A percentile compares a stretch with the other conserved stretches of the same genome.
Evolutionary conservation across 2,888 invertebrate species (phyloP).

Genomic region (Latheticus oryzae): DNA sequence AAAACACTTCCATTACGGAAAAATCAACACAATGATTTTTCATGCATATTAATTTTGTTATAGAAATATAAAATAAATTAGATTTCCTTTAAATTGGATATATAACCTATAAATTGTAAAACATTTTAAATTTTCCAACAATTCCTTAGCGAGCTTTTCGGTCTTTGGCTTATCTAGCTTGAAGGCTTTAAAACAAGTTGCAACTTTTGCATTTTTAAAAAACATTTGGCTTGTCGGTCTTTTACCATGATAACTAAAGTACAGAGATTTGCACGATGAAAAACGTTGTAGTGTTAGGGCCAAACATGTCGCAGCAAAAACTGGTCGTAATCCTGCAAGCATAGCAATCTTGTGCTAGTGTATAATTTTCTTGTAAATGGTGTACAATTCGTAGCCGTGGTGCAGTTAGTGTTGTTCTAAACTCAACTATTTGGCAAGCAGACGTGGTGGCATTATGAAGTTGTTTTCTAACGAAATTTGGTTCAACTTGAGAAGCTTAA

Average conservation of each 20-base stretch:
- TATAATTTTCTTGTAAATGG: constrained; percentile 49
- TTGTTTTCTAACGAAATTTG: constrained; percentile 43
- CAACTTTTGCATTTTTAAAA: no score
- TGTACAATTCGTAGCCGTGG: constrained; percentile 41
- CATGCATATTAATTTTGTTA: no score
- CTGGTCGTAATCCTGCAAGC: constrained; percentile 25
- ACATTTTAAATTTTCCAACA: no score
- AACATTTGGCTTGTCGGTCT: not conserved
- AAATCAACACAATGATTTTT: no score
- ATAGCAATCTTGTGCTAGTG: constrained; percentile 44
- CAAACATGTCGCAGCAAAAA: constrained; percentile 26
- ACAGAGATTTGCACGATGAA: constrained; percentile 18
- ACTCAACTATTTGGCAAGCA: constrained; percentile 46
- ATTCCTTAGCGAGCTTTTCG: no score
- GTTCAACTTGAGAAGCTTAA: constrained; percentile 46
- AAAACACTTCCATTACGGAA: not conserved
- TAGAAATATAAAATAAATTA: no score
- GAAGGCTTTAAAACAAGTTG: no score
- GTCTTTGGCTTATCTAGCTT: no score
- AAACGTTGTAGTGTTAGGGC: constrained; percentile 9
- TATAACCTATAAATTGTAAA: no score
- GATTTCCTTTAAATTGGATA: no score
- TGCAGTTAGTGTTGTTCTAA: constrained; percentile 42
- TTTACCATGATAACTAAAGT: not conserved
- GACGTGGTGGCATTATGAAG: constrained; percentile 43